These are phyloP conservation scores for Tetragnatha versicolor DNA, from an alignment of 1,140 invertebrate species.

Conservation along the genomic window DNA sequence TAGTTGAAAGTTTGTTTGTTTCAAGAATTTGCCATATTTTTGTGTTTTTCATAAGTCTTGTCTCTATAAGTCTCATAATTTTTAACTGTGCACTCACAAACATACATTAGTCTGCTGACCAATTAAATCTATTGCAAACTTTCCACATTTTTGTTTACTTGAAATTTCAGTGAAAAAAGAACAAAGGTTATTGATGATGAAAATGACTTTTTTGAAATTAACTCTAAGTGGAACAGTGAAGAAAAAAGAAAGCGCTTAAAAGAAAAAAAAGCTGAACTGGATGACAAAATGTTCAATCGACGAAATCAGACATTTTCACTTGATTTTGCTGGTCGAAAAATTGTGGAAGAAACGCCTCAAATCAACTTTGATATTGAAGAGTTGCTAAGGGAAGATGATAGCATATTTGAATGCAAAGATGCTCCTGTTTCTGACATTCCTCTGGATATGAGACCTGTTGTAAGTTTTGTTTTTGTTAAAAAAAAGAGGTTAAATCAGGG, in stretches of 20 bases:
- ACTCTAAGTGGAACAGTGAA: slow-evolving; percentile 80
- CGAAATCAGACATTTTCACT: slow-evolving; percentile 74
- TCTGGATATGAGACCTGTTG: slow-evolving; percentile 8
- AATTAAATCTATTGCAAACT: neutral
- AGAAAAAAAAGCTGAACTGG: slow-evolving; percentile 75
- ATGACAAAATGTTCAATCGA: slow-evolving; percentile 75
- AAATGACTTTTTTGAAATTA: slow-evolving; percentile 87
- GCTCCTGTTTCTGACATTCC: neutral
- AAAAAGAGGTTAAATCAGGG: no score
- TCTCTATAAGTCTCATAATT: no score
- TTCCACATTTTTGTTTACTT: neutral
- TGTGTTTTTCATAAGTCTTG: no score
- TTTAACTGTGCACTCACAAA: no score
- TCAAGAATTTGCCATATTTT: no score
- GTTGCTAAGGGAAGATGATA: slow-evolving; percentile 20
- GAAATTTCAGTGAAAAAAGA: slow-evolving; percentile 73
- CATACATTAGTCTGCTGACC: neutral
- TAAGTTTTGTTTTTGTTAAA: slow-evolving; percentile 22
- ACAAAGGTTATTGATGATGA: slow-evolving; percentile 95
- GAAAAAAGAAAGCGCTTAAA: slow-evolving; percentile 76
- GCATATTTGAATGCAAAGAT: slow-evolving; percentile 45
- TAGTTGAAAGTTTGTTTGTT: no score
- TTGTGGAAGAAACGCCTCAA: slow-evolving; percentile 47
- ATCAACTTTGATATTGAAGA: slow-evolving; percentile 44
- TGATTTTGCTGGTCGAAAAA: slow-evolving; percentile 78